Evolutionary conservation across 2,888 invertebrate species (phyloP), one percentile per base, ranked within the genome.

Genomic region (Nasonovia ribisnigri): DNA sequence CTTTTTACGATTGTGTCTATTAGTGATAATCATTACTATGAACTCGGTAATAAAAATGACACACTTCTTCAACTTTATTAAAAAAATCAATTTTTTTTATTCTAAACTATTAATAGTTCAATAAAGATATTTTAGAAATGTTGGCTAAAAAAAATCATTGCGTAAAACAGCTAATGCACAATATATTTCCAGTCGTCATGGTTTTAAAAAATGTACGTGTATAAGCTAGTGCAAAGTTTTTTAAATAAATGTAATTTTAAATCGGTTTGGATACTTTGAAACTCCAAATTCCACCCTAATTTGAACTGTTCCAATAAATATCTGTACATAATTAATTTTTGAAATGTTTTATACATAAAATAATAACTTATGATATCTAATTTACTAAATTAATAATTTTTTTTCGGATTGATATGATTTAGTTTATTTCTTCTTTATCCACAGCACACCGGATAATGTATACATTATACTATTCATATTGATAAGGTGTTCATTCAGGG

Each of bases 81-180:
- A 10, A 86, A 26, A 86, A 86, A 48, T 86, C 48, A 87, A 87
- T 87, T 88, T 10, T 24, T 20, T n/a, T 36, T 36, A 36, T 20
- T 88, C 36, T 88, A 51, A 51, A 88, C 88, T 8, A 36, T 88
- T 36, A 5, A 88, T 88, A 36, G n/a, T n/a, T n/a, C n/a, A n/a
- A n/a, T n/a, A n/a, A n/a, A n/a, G 51, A 87, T 87, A 87, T 87
- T 87, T 87, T 87, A 48, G 87, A 87, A 48, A 16, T 54, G 16
- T 88, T 0, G 6, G 51, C 57, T 42, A 88, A 54, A 88, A 57
- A 13, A 88, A 88, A 88, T 57, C 88, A 42, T 88, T 36, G 88
- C 6, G 24, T 57, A 6, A 57, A 57, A 57, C 26, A 57, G 26
- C 88, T 88, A 88, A 88, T 87, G 46, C 6, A 84, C 24, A 29